Base-by-base conservation (phyloP, 2,888 invertebrate species). In the Epirrita christyi region DNA sequence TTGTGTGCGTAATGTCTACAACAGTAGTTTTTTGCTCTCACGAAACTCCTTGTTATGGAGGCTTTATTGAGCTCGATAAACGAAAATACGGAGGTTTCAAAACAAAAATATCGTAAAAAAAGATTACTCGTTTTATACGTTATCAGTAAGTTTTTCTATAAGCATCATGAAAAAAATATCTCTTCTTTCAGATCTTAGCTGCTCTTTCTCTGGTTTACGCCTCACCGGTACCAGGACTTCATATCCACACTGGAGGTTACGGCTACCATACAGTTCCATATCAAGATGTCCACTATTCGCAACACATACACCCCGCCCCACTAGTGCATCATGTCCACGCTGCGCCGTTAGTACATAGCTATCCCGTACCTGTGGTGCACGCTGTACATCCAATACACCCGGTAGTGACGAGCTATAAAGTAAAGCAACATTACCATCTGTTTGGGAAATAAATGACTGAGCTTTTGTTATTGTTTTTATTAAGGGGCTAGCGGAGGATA, bases 401-500 rank as follows among this genome's bases (percentile, higher is more conserved):
- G 0, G 72, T 66, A 0, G 68, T 71, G 0, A 64, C 67, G 54
- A 78, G 81, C 48, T 80, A 80, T 44, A 80, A 81, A 63, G 75
- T 80, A 27, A 81, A 81, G 51, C 72, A 73, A 2, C 73, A 75
- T 63, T 79, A 80, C 48, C 78, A 78, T 70, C 38, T 76, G 3
- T 75, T 75, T 55, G 76, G 78, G 2, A 74, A 74, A 73, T 75
- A 72, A 75, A 69, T 46, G 6, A 10, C 44, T 45, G 48, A 13
- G 10, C 28, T 11, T 49, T 21, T 37, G 4, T 37, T n/a, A 7
- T 43, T 40, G 36, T 50, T 55, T 58, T 48, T 43, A 49, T 60
- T 51, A 47, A n/a, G n/a, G n/a, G n/a, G n/a, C n/a, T n/a, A n/a
- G n/a, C n/a, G n/a, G n/a, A n/a, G n/a, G n/a, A n/a, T n/a, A n/a